Conservation (phyloP, 1,140 invertebrate genomes). For the Frieseomelitta varia region DNA sequence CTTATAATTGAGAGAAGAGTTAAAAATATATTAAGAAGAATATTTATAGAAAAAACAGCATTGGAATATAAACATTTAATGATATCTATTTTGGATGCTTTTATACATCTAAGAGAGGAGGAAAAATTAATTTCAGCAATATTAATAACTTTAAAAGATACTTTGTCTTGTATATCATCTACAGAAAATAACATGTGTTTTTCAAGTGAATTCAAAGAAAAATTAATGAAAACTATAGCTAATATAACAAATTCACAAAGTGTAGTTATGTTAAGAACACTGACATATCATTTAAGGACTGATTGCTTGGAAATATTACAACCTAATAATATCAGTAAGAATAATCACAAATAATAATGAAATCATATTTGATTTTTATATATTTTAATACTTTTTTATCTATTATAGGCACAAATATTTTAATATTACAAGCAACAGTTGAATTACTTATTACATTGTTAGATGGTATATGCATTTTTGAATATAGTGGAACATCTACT, state of each 20-base stretch:
- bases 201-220: constrained; percentile 46
- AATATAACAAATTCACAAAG: constrained; percentile 49
- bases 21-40: constrained; percentile 65
- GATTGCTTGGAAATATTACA: constrained; percentile 50
- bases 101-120: constrained; percentile 58
- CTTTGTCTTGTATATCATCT: not conserved
- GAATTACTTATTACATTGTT: constrained; percentile 66
- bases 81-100: constrained; percentile 57
- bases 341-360: constrained; percentile 15
- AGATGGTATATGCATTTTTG: constrained; percentile 65
- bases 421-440: constrained; percentile 60
- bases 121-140: constrained; percentile 67
- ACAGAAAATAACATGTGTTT: constrained; percentile 32
- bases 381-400: constrained; percentile 33
- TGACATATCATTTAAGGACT: constrained; percentile 54
- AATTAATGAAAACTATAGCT: constrained; percentile 32
- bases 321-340: constrained; percentile 40
- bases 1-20: constrained; percentile 72
- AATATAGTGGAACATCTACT: constrained; percentile 53
- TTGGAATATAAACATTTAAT: constrained; percentile 64
- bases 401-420: constrained; percentile 61
- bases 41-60: constrained; percentile 61
- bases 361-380: constrained; percentile 28
- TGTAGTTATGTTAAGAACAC: constrained; percentile 48
- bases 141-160: constrained; percentile 45